Evolutionary conservation across 2,888 invertebrate genomes (phyloP), one percentile per base, ranked within the genome.

Genomic region (Parapristionchus giblindavisi): DNA sequence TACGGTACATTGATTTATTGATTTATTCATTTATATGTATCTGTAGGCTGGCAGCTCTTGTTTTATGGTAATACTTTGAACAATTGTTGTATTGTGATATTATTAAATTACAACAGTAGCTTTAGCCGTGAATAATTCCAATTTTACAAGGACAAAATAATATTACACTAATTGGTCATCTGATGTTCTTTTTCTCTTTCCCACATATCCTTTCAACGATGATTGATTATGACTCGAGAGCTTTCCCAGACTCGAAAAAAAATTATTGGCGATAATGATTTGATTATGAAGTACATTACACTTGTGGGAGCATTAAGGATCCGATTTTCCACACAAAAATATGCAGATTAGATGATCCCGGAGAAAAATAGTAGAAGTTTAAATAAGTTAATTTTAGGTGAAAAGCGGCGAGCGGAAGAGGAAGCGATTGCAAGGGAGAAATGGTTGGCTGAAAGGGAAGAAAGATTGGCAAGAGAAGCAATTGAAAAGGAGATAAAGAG

Each of bases 381-480:
- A 48, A 66, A 36, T 17, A 54, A 36, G 51, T 3, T 52, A 34
- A 36, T 52, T 72, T 17, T 24, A 73, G 73, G 73, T 8, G 73
- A 73, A 8, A 73, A 73, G 51, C 34, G 73, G 14, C 29, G 73
- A 14, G 73, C 60, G 1, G 60, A 73, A 38, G 48, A n/a, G 2
- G 60, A 73, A 21, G 73, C 61, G 1, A 61, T 61, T 24, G 73
- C 21, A 1, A 4, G 73, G 1, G 73, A 73, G 61, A 24, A 51
- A 61, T 73, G 73, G 73, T 17, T 61, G 51, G 73, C 61, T 24
- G 73, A 73, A 51, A 60, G 73, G 56, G 73, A 73, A 34, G 73
- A 60, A 61, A 73, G 73, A 51, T 27, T 61, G 61, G 51, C 40
- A 11, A 73, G 61, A 36, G 73, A 73, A 36, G 73, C 73, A 11